These are phyloP conservation scores for Pampus argenteus DNA, from an alignment of 2,797 vertebrate genomes.

Conservation along the genomic window DNA sequence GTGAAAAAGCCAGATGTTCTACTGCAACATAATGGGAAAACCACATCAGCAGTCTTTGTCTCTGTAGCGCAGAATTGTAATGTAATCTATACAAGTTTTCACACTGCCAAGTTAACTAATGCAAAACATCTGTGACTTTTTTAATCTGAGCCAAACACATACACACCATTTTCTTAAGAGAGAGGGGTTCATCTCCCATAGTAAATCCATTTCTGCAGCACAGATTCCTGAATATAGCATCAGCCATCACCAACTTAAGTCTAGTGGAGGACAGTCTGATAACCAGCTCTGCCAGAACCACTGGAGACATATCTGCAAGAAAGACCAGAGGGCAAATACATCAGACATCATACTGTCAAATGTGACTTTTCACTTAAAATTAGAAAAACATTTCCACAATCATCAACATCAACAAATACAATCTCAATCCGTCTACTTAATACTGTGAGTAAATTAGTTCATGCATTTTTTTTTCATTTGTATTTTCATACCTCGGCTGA, in stretches of 20 bases:
- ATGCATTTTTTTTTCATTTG: conserved; percentile 10
- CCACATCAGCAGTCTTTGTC: conserved; percentile 26
- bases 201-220: conserved; percentile 83
- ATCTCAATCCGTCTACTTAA: neutral
- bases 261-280: conserved; percentile 86
- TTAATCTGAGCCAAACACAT: neutral
- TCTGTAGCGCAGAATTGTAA: conserved; percentile 15
- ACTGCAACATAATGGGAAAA: conserved; percentile 31
- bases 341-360: neutral
- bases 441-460: neutral
- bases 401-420: neutral
- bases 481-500: conserved; percentile 87
- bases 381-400: neutral
- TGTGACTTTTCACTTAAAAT: neutral
- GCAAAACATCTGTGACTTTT: conserved; percentile 19
- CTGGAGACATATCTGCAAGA: conserved; percentile 83
- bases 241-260: conserved; percentile 90
- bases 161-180: conserved; percentile 92
- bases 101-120: conserved; percentile 36
- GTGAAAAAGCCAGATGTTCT: conserved; percentile 64
- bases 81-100: conserved; percentile 23
- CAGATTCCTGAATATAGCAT: conserved; percentile 90
- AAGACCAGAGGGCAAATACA: neutral
- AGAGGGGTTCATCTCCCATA: conserved; percentile 84
- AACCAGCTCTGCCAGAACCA: conserved; percentile 85